A percentile compares a stretch with the other conserved stretches of the same genome.
Conservation (phyloP, 2,888 invertebrate species). For the Drosophila melanosoma region DNA sequence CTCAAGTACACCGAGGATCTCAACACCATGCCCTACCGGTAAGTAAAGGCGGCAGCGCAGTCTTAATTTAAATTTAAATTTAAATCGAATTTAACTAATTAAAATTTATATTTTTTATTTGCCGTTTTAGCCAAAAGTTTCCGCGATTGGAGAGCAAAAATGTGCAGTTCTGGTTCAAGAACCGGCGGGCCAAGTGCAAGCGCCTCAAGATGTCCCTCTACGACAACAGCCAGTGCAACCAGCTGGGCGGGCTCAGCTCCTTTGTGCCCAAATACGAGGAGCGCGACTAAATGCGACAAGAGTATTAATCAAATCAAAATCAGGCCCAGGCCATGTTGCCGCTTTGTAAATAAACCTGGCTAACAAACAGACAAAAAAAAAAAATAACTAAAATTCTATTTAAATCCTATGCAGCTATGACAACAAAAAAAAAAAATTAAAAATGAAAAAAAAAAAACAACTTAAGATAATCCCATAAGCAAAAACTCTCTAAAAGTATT, state of each 20-base stretch:
- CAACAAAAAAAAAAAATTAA: constrained; percentile 20
- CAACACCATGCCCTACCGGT: constrained; percentile 96
- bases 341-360: constrained; percentile 39
- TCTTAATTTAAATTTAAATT: no score
- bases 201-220: constrained; percentile 96
- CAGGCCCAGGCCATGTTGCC: constrained; percentile 9
- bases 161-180: constrained; percentile 99
- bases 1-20: constrained; percentile 98
- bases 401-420: constrained; percentile 49
- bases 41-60: constrained; percentile 53
- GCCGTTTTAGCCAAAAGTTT: constrained; percentile 92
- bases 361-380: neutral
- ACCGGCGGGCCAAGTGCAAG: constrained; percentile 99
- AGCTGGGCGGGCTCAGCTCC: constrained; percentile 81
- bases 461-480: constrained; percentile 36
- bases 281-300: constrained; percentile 75
- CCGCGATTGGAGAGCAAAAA: constrained; percentile 99
- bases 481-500: constrained; percentile 58
- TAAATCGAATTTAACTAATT: neutral
- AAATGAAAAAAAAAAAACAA: constrained; percentile 6
- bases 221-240: constrained; percentile 86
- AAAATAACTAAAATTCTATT: neutral
- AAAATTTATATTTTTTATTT: constrained; percentile 15
- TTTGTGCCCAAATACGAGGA: constrained; percentile 85
- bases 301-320: constrained; percentile 15